phyloP scores from a whole-genome alignment of 2,888 invertebrate species.

The Drosophila neotestacea region DNA sequence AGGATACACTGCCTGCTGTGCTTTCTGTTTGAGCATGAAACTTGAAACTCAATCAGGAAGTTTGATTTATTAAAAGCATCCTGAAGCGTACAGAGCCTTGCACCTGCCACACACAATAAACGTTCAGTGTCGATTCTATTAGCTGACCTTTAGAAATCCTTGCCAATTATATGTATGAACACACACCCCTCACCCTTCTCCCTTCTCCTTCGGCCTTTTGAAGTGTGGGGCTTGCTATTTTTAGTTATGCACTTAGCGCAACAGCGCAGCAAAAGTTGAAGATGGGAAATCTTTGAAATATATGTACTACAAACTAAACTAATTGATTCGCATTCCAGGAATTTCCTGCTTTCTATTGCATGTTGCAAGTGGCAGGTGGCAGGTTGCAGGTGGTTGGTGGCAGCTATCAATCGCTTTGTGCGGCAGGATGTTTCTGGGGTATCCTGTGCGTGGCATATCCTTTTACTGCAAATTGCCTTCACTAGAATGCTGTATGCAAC shows the following conservation, averaged over 20 bases:
- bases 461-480: constrained; percentile 38
- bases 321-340: constrained; percentile 2
- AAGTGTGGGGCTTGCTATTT: neutral
- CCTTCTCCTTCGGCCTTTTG: neutral
- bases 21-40: neutral
- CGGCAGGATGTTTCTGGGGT: constrained; percentile 1
- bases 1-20: no score
- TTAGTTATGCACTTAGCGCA: constrained; percentile 13
- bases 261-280: neutral
- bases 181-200: no score
- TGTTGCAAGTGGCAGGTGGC: neutral
- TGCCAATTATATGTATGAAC: constrained; percentile 4
- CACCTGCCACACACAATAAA: constrained; percentile 17
- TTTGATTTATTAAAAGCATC: constrained; percentile 34
- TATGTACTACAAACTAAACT: neutral
- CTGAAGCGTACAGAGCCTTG: constrained; percentile 7
- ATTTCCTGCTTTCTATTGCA: neutral
- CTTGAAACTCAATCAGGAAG: constrained; percentile 40
- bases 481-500: constrained; percentile 19
- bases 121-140: constrained; percentile 11
- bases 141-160: constrained; percentile 17
- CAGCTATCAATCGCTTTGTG: neutral
- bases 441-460: constrained; percentile 14
- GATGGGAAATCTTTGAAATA: constrained; percentile 3
- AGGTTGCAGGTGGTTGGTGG: neutral